Base-by-base conservation (phyloP, 2,113 vertebrate species). In the Corythornis madagascariensis region DNA sequence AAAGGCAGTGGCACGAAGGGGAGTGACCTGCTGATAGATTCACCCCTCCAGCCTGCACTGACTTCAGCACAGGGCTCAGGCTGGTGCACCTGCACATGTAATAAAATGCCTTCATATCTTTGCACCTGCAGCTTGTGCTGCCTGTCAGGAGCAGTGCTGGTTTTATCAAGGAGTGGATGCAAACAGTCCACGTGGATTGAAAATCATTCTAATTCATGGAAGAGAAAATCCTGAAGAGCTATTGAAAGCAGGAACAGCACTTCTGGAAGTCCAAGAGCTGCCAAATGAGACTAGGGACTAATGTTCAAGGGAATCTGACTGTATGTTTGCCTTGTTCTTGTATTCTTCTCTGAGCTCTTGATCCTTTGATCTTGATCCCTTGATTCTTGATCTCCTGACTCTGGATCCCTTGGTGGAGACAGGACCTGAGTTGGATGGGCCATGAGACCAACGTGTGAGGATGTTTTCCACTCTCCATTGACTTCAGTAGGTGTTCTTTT, bases 81-180 rank as follows among this genome's bases (percentile, higher is more conserved):
- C 48, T 79, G 48, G 38, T 6, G 7, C n/a, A 20, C 60, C 35
- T 33, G 31, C 31, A 50, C 9, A 3, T 28, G 38, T 31, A 82
- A 52, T 64, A 71, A 72, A 89, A 67, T 24, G 4, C 71, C 17
- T 56, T 15, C 18, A 4, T 43, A 26, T 47, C 66, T 66, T 53
- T 53, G 42, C 9, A 43, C 15, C 45, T 75, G 57, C 70, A 47
- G 11, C 61, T 86, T 5, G 1, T 28, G 11, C 45, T 52, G 43
- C 35, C 45, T 65, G 22, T 48, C 55, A 65, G 73, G 14, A 22
- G 35, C 59, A 56, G 35, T 1, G 4, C 1, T 3, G 48, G 21
- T 64, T 82, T 47, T 26, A 15, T 48, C 74, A 19, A 0, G 0
- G 42, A 53, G 21, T 14, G 38, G 71, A 52, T 16, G 52, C 7